These are phyloP conservation scores for Cryptotermes secundus DNA, from an alignment of 1,140 invertebrate genomes.

Conservation along the genomic window DNA sequence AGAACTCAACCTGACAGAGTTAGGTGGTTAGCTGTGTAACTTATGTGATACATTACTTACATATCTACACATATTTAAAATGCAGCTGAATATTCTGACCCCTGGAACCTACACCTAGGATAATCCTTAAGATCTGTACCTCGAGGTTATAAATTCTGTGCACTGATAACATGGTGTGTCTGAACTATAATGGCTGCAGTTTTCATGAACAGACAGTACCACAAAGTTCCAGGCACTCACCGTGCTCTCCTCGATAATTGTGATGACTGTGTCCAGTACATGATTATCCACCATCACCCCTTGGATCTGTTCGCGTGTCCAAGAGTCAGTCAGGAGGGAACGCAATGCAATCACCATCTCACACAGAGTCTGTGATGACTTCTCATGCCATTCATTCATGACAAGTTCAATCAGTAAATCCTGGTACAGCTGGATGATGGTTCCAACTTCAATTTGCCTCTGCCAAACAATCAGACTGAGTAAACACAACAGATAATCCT, in stretches of 20 bases:
- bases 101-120: no score
- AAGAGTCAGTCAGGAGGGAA: conserved; percentile 18
- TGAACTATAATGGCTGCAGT: background rate
- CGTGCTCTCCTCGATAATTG: conserved; percentile 33
- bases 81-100: no score
- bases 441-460: conserved; percentile 61
- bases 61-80: no score
- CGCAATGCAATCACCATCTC: conserved; percentile 31
- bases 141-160: no score
- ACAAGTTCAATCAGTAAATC: conserved; percentile 46
- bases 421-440: conserved; percentile 56
- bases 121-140: no score
- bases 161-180: background rate
- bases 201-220: background rate
- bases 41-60: no score
- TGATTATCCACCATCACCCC: conserved; percentile 36
- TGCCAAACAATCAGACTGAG: conserved; percentile 36
- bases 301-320: conserved; percentile 27
- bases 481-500: no score
- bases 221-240: conserved; percentile 35
- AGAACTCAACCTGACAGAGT: no score
- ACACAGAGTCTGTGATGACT: conserved; percentile 22
- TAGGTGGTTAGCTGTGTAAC: no score
- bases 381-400: background rate
- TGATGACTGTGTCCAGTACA: conserved; percentile 35